phyloP scores from a whole-genome alignment of 2,888 invertebrate genomes.

The Tetanocera ferruginea region DNA sequence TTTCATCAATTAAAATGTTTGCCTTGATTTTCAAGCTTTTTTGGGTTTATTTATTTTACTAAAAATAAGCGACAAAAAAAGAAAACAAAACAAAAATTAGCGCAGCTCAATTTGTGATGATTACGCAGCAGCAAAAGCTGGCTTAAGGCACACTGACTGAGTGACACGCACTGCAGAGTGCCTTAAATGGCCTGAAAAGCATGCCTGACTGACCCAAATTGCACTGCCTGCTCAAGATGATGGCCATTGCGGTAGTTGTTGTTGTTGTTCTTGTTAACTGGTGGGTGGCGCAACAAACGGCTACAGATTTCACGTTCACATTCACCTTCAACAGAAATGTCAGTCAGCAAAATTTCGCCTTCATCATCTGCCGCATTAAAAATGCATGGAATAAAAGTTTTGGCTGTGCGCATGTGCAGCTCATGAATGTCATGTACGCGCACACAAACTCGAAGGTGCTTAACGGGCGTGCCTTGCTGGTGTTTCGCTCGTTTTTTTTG shows the following conservation, averaged over 20 bases:
- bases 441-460: not conserved
- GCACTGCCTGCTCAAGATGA: not conserved
- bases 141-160: not conserved
- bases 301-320: not conserved
- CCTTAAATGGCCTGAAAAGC: slow-evolving; percentile 13
- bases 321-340: not conserved
- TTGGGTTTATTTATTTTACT: slow-evolving; percentile 6
- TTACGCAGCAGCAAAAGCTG: slow-evolving; percentile 7
- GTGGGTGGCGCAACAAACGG: not conserved
- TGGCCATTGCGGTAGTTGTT: not conserved
- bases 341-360: not conserved
- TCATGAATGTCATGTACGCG: not conserved
- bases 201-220: slow-evolving; percentile 12
- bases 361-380: slow-evolving; percentile 2
- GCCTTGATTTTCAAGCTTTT: not conserved
- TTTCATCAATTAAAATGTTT: not conserved
- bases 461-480: too few relatives aligned
- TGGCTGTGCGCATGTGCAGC: not conserved
- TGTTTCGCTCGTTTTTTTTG: not conserved
- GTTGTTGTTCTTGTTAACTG: slow-evolving; percentile 3
- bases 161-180: not conserved
- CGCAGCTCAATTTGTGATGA: not conserved
- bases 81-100: too few relatives aligned
- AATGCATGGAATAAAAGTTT: not conserved
- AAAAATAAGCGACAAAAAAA: not conserved